Conservation (phyloP, 2,113 vertebrate genomes). For the Gavialis gangeticus region DNA sequence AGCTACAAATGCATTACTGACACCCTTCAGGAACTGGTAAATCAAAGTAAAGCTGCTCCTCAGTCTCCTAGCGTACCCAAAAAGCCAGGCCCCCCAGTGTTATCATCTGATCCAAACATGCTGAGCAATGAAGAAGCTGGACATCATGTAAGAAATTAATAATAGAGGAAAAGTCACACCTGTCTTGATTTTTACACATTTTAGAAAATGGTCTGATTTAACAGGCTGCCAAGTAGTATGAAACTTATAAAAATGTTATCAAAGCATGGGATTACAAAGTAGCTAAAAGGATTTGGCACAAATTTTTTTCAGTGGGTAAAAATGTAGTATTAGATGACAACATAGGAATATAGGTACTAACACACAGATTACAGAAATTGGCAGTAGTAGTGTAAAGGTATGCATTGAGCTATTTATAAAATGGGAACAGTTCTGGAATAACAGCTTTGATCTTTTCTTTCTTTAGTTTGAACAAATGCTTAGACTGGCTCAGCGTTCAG, state of each 20-base stretch:
- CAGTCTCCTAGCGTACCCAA: constrained; percentile 98
- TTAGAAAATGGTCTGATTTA: not conserved
- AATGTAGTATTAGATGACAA: not conserved
- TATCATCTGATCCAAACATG: constrained; percentile 98
- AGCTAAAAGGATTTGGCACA: not conserved
- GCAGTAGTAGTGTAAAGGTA: not conserved
- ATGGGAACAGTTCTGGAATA: not conserved
- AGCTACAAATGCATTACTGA: constrained; percentile 98
- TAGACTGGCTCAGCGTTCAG: constrained; percentile 91
- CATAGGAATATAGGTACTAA: not conserved
- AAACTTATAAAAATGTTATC: not conserved
- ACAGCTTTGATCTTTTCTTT: not conserved
- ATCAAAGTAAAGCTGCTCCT: constrained; percentile 97
- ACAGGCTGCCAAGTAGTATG: not conserved
- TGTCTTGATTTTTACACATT: not conserved
- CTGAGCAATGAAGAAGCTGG: constrained; percentile 97
- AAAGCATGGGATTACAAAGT: not conserved
- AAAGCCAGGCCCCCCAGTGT: constrained; percentile 93
- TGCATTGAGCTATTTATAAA: not conserved
- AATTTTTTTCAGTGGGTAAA: not conserved
- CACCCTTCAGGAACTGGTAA: constrained; percentile 96
- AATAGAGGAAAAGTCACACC: not conserved
- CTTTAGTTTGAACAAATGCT: constrained; percentile 96
- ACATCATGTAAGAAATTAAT: constrained; percentile 86
- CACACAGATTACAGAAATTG: accelerated